A percentile compares a stretch with the other conserved stretches of the same genome.
Conservation (phyloP, 2,888 invertebrate species). For the Eilema caniola region DNA sequence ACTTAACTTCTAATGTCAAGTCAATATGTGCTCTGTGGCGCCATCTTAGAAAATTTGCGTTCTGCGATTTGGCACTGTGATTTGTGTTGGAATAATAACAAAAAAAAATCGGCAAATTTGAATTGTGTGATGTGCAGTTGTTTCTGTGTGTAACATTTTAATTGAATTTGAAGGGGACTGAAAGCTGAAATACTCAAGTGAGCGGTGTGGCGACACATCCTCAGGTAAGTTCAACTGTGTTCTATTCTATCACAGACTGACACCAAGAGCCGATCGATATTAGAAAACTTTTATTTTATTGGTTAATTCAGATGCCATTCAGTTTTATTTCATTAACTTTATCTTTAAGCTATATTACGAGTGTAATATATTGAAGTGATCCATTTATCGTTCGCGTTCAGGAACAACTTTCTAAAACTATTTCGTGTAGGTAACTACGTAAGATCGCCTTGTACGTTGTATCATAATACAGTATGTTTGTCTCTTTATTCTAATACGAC, state of each 20-base stretch:
- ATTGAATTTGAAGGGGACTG: slow-evolving; percentile 22
- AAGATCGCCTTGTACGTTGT: slow-evolving; percentile 4
- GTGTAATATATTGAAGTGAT: slow-evolving; percentile 28
- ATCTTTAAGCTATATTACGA: slow-evolving; percentile 21
- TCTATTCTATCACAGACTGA: slow-evolving; percentile 51
- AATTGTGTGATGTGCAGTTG: slow-evolving; percentile 50
- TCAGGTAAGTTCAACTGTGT: slow-evolving; percentile 45
- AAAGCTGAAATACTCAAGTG: slow-evolving; percentile 25
- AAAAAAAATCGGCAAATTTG: slow-evolving; percentile 49
- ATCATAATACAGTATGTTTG: neutral
- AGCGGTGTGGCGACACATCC: slow-evolving; percentile 46
- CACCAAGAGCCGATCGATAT: slow-evolving; percentile 79
- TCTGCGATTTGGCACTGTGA: slow-evolving; percentile 59
- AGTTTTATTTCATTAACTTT: slow-evolving; percentile 31
- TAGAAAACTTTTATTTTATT: slow-evolving; percentile 68
- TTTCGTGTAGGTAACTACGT: slow-evolving; percentile 13
- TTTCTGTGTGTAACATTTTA: slow-evolving; percentile 42
- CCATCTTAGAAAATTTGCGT: slow-evolving; percentile 56
- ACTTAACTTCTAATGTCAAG: slow-evolving; percentile 42
- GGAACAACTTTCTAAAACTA: slow-evolving; percentile 56
- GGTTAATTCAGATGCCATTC: slow-evolving; percentile 48
- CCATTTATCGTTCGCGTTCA: slow-evolving; percentile 55
- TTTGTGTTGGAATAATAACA: slow-evolving; percentile 57
- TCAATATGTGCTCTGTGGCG: slow-evolving; percentile 52
- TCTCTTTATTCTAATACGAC: neutral